Evolutionary conservation across 2,113 vertebrate species (phyloP).

Genomic region (Gracilinanus agilis): DNA sequence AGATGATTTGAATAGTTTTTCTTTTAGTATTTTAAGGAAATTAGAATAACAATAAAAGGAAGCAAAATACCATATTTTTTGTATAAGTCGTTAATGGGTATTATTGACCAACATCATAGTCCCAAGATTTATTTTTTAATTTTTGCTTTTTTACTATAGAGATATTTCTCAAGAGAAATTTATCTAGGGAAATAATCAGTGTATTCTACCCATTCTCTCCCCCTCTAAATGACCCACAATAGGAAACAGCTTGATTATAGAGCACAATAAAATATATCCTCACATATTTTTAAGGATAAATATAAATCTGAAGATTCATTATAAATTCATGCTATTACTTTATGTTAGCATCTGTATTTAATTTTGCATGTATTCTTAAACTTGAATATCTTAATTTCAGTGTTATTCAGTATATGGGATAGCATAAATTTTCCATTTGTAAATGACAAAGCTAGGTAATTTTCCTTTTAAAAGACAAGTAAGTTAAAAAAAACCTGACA

Average conservation of each 20-base stretch:
- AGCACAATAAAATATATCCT: background rate
- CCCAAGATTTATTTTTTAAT: background rate
- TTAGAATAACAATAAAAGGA: slow-evolving; percentile 13
- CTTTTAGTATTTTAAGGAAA: background rate
- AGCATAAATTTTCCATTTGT: no score
- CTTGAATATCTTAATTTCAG: background rate
- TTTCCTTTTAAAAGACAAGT: no score
- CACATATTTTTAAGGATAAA: background rate
- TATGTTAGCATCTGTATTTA: background rate
- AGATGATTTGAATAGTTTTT: background rate
- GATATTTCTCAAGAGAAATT: background rate
- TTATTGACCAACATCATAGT: background rate
- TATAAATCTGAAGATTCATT: background rate
- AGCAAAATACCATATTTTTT: background rate
- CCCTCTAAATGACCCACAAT: background rate
- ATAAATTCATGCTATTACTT: background rate
- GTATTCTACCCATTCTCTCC: background rate
- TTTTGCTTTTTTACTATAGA: background rate
- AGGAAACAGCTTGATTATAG: background rate
- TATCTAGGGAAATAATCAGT: background rate
- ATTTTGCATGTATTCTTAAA: background rate
- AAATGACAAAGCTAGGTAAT: no score
- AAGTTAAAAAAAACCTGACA: no score
- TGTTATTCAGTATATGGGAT: background rate
- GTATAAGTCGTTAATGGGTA: background rate